phyloP scores from a whole-genome alignment of 2,113 vertebrate genomes.

The Prionailurus viverrinus region DNA sequence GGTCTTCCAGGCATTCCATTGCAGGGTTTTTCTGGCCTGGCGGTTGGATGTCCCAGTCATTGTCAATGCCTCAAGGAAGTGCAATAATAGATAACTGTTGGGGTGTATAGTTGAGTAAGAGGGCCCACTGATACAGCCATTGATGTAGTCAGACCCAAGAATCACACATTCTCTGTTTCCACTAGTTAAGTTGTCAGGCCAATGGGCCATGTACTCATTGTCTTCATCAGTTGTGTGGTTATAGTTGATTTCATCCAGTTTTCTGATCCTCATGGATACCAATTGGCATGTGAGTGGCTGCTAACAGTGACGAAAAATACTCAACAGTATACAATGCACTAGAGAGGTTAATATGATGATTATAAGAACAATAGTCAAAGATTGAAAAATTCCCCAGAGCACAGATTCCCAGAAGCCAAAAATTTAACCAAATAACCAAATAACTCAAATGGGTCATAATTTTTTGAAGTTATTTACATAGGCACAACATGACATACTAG shows the following conservation, averaged over 20 bases:
- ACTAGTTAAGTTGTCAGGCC: neutral
- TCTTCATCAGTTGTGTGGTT: neutral
- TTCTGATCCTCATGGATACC: neutral
- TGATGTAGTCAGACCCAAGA: neutral
- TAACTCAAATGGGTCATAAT: neutral
- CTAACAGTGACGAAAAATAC: neutral
- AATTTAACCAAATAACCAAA: neutral
- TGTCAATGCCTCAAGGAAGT: neutral
- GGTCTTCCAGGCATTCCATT: neutral
- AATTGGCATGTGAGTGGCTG: neutral
- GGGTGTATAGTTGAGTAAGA: neutral
- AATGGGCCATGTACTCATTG: neutral
- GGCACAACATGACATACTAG: neutral
- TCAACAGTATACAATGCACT: neutral
- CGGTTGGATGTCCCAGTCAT: neutral
- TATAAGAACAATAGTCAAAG: neutral
- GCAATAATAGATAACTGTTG: neutral
- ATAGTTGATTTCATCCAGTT: neutral
- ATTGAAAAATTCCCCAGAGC: neutral
- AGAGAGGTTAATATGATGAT: neutral
- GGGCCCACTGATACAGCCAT: neutral
- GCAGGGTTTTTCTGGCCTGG: neutral
- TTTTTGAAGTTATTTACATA: neutral
- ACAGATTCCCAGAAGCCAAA: neutral
- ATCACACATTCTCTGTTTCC: neutral